Evolutionary conservation across 1,140 invertebrate genomes (phyloP).

Genomic region (Drosophila sproati): DNA sequence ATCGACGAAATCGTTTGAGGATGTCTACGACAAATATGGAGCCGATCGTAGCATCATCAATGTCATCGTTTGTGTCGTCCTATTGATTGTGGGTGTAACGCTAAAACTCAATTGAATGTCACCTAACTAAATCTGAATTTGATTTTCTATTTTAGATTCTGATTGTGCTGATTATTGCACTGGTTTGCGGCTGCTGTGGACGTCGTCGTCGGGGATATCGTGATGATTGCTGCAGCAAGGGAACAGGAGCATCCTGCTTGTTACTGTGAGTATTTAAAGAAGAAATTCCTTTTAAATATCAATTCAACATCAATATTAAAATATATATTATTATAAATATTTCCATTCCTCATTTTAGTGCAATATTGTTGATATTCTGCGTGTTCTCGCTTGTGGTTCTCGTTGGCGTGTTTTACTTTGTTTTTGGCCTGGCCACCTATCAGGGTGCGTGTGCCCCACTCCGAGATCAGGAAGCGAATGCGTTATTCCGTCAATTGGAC

Average conservation of each 20-base stretch:
- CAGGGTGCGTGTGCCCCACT: constrained; percentile 92
- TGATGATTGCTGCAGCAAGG: constrained; percentile 92
- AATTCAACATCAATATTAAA: not conserved
- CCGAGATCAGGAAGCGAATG: constrained; percentile 88
- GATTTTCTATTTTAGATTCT: constrained; percentile 48
- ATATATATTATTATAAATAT: not conserved
- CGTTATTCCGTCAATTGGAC: constrained; percentile 88
- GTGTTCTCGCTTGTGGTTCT: constrained; percentile 89
- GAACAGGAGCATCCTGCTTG: constrained; percentile 92
- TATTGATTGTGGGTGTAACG: constrained; percentile 84
- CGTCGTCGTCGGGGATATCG: constrained; percentile 44
- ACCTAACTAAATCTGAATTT: not conserved
- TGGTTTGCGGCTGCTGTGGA: constrained; percentile 91
- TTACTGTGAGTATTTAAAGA: constrained; percentile 89
- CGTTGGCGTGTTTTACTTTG: constrained; percentile 89
- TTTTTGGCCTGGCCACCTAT: constrained; percentile 89
- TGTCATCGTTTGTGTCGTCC: constrained; percentile 85
- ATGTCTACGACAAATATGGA: constrained; percentile 62
- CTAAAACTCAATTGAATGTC: not conserved
- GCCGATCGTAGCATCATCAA: constrained; percentile 55
- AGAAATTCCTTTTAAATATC: not conserved
- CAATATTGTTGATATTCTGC: constrained; percentile 92
- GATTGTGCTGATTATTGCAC: constrained; percentile 88
- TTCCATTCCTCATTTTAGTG: constrained; percentile 85
- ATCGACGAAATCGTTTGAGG: constrained; percentile 59